Base-by-base conservation (phyloP, 2,888 invertebrate species). In the Andricus curvator region DNA sequence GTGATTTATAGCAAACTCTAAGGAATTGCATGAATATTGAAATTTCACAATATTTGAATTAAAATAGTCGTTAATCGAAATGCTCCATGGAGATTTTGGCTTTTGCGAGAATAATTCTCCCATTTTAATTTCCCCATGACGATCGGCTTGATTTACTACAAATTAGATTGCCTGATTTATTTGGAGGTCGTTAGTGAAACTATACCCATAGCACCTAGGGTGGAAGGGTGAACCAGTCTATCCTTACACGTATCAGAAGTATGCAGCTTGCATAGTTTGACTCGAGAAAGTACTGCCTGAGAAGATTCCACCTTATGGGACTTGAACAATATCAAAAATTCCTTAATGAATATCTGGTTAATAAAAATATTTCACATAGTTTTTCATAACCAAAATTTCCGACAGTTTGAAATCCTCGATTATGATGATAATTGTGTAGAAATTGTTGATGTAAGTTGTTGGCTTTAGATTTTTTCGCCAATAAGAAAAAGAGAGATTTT, bases 91-190 rank as follows among this genome's bases (percentile, higher is more conserved):
- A 25, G 48, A 20, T 5, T 20, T 51, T 20, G 8, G 51, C 20
- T 51, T 51, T 51, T 20, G 8, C 20, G 51, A 6, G 51, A 51
- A 68, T 29, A 67, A 68, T 68, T 48, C 17, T 17, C 9, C 20
- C 11, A 29, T 51, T 70, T 70, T 51, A 29, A 25, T 68, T 51
- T 51, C 4, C 2, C 4, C 17, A 17, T 51, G 51, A 51, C 20
- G 51, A 51, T 20, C 29, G 37, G 11, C 51, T 70, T 70, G 51
- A 70, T 70, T 70, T 70, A 70, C 70, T 51, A 70, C 70, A 70
- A 70, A 70, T 70, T 70, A 70, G 51, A 70, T 70, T 33, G 9
- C 51, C 70, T 48, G 70, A 70, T 70, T 70, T 51, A 70, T 70
- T 70, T 56, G 51, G 9, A 29, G 25, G 29, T 70, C 20, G 48